Evolutionary conservation across 2,797 vertebrate genomes (phyloP).

Genomic region (Harpagifer antarcticus): DNA sequence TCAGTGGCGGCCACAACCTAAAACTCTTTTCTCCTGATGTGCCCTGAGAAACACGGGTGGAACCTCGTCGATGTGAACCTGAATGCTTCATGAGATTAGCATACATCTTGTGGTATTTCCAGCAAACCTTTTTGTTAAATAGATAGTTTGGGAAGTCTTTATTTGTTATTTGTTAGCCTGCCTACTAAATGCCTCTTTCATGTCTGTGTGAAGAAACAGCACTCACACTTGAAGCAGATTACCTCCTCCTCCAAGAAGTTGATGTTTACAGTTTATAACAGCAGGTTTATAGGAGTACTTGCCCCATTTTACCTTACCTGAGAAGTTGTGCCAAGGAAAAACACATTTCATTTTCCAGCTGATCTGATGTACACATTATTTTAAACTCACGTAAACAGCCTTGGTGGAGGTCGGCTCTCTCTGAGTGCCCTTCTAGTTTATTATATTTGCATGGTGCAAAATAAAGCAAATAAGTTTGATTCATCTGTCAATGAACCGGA

Average conservation of each 20-base stretch:
- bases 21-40: not conserved
- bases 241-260: not conserved
- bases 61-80: conserved; percentile 15
- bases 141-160: conserved; percentile 4
- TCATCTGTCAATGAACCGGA: not conserved
- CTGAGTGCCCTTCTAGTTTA: conserved; percentile 17
- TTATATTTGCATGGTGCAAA: conserved; percentile 25
- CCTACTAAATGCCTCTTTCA: conserved; percentile 8
- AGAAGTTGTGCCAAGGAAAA: too few species aligned
- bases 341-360: too few species aligned
- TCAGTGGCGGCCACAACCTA: conserved; percentile 79
- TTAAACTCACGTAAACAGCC: too few species aligned
- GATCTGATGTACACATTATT: too few species aligned
- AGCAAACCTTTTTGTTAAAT: conserved; percentile 6
- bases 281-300: too few species aligned
- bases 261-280: too few species aligned
- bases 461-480: conserved; percentile 18
- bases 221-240: conserved; percentile 22
- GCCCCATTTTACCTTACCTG: too few species aligned
- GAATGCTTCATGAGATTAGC: conserved; percentile 16
- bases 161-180: conserved; percentile 4
- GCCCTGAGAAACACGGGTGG: not conserved
- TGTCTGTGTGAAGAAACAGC: conserved; percentile 29
- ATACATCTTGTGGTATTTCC: conserved; percentile 21
- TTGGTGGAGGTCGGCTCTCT: too few species aligned